Percentiles rank a stretch among this genome's conserved stretches.
These are phyloP conservation scores for Apamea anceps DNA, from an alignment of 2,888 invertebrate genomes.

Conservation along the genomic window DNA sequence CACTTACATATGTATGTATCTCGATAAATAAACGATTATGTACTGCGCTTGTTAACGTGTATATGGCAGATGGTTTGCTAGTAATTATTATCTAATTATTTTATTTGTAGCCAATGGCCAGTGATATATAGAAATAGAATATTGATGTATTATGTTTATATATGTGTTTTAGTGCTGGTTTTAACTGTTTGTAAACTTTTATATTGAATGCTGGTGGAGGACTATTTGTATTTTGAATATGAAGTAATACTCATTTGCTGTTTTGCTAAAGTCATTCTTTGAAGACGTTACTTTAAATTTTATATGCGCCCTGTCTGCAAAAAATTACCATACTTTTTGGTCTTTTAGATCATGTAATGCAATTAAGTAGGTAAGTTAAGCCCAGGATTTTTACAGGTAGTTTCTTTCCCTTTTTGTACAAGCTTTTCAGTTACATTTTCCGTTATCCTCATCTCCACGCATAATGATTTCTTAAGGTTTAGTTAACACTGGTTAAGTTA, in stretches of 20 bases:
- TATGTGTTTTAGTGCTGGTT: neutral
- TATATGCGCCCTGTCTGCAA: neutral
- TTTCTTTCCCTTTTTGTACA: neutral
- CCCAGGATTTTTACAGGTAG: neutral
- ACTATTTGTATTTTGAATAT: neutral
- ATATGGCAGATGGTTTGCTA: conserved; percentile 25
- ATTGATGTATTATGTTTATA: conserved; percentile 16
- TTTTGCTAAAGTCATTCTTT: neutral
- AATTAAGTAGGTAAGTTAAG: too few species aligned
- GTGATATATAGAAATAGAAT: neutral
- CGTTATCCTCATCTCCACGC: neutral
- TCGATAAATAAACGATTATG: conserved; percentile 57
- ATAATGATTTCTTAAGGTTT: neutral
- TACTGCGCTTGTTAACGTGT: conserved; percentile 38
- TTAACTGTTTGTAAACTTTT: neutral
- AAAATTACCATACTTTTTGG: neutral
- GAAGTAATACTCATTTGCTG: neutral
- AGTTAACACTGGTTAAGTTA: conserved; percentile 6
- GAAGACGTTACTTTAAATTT: neutral
- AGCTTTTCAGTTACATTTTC: neutral
- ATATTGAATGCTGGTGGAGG: neutral
- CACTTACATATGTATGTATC: conserved; percentile 60
- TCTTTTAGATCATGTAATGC: neutral
- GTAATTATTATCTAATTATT: conserved; percentile 47
- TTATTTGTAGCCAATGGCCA: conserved; percentile 25